These are phyloP conservation scores for Caenorhabditis latens DNA, from an alignment of 1,140 invertebrate species.

Conservation along the genomic window DNA sequence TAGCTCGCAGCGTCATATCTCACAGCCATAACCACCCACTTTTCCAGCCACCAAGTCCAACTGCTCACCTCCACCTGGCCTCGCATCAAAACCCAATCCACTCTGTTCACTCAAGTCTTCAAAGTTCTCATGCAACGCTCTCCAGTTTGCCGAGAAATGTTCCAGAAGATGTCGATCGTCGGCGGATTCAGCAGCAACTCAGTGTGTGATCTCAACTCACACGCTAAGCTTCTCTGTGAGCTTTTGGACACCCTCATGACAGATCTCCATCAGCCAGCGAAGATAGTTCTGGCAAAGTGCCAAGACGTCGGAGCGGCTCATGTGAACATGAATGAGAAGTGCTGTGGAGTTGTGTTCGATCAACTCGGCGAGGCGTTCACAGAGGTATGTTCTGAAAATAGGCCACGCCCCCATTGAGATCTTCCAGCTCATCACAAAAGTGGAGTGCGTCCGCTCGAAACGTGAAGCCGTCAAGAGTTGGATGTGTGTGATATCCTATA, in stretches of 20 bases:
- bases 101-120: conserved; percentile 59
- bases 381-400: conserved; percentile 49
- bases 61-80: conserved; percentile 53
- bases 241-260: conserved; percentile 59
- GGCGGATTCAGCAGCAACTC: conserved; percentile 63
- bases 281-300: conserved; percentile 62
- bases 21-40: background rate
- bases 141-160: conserved; percentile 61
- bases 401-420: background rate
- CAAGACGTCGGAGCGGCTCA: conserved; percentile 66
- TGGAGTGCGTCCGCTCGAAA: conserved; percentile 63
- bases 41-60: conserved; percentile 57
- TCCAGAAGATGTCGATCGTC: conserved; percentile 69
- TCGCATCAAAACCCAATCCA: conserved; percentile 46
- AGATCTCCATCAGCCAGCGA: conserved; percentile 62
- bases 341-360: conserved; percentile 64
- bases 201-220: conserved; percentile 63
- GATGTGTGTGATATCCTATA: conserved; percentile 62
- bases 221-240: conserved; percentile 58
- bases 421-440: conserved; percentile 60
- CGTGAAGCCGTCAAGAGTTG: conserved; percentile 65
- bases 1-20: background rate
- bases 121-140: conserved; percentile 52
- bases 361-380: conserved; percentile 62
- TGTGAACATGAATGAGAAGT: conserved; percentile 59